These are phyloP conservation scores for Oreochromis spilurus DNA, from an alignment of 2,113 vertebrate genomes.

Conservation along the genomic window DNA sequence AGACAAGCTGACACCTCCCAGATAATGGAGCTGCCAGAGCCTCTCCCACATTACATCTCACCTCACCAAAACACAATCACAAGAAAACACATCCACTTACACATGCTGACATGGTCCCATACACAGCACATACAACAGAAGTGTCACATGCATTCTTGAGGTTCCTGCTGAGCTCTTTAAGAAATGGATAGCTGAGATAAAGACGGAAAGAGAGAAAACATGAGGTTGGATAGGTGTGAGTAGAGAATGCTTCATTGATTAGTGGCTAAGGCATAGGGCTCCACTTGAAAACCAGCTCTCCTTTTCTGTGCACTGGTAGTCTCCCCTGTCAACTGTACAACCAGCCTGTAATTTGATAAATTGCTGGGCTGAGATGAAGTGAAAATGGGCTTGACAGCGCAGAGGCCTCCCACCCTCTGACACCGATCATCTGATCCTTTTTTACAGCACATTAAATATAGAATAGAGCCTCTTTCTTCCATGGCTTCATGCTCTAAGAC, in stretches of 20 bases:
- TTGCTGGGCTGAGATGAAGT: conserved; percentile 49
- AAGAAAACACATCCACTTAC: conserved; percentile 15
- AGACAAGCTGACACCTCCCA: conserved; percentile 60
- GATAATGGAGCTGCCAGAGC: conserved; percentile 68
- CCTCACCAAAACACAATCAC: conserved; percentile 43
- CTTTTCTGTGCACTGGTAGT: conserved; percentile 33
- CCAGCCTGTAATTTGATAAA: conserved; percentile 62
- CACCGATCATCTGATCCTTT: conserved; percentile 52
- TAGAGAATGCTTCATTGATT: conserved; percentile 32
- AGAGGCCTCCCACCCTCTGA: conserved; percentile 32
- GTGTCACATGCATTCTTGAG: background rate
- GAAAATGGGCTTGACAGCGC: conserved; percentile 46
- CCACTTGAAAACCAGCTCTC: conserved; percentile 16
- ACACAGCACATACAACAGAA: background rate
- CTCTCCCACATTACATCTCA: conserved; percentile 37
- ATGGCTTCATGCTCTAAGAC: conserved; percentile 19
- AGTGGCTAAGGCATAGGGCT: background rate
- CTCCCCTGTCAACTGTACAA: conserved; percentile 41
- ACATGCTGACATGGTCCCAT: background rate
- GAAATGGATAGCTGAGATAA: background rate
- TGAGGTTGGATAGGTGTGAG: background rate
- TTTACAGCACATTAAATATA: conserved; percentile 51
- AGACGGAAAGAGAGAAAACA: background rate
- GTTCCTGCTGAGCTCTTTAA: conserved; percentile 11
- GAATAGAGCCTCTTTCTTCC: conserved; percentile 31